Percentiles rank a stretch among this genome's conserved stretches.
phyloP scores from a whole-genome alignment of 1,140 invertebrate genomes.

The Lethrus apterus region DNA sequence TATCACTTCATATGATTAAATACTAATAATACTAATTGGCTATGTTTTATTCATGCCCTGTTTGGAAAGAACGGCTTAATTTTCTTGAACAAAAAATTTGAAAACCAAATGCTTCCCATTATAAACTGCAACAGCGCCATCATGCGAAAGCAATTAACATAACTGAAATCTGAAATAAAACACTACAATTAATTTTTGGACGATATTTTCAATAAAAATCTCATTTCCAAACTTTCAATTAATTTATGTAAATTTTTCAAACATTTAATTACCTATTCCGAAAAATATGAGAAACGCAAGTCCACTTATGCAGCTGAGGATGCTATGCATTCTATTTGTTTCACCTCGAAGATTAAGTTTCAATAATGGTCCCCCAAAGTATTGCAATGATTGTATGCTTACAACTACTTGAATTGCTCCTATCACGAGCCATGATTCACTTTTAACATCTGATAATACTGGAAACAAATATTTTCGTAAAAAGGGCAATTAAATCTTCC shows the following conservation, averaged over 20 bases:
- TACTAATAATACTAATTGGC: constrained; percentile 1
- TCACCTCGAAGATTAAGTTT: constrained; percentile 12
- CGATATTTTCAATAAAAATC: constrained; percentile 3
- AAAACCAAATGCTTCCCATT: constrained; percentile 31
- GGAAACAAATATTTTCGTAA: constrained; percentile 5
- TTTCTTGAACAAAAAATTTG: constrained; percentile 35
- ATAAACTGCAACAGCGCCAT: constrained; percentile 34
- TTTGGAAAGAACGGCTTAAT: constrained; percentile 16
- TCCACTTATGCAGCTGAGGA: constrained; percentile 5
- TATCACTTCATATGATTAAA: too few species aligned
- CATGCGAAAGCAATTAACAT: constrained; percentile 30
- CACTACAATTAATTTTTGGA: neutral
- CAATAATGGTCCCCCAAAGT: constrained; percentile 19
- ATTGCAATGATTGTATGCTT: constrained; percentile 30
- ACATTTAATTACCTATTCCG: constrained; percentile 16
- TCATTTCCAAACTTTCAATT: too few species aligned
- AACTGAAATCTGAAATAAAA: constrained; percentile 31
- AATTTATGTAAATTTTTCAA: too few species aligned
- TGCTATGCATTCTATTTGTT: constrained; percentile 3
- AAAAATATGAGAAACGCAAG: constrained; percentile 8
- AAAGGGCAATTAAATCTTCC: neutral
- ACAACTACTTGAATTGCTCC: constrained; percentile 29
- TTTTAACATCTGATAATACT: constrained; percentile 29
- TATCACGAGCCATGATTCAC: constrained; percentile 26
- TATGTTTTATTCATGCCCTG: too few species aligned